A percentile compares a stretch with the other conserved stretches of the same genome.
phyloP scores from a whole-genome alignment of 2,888 invertebrate species.

The Sphinx pinastri region DNA sequence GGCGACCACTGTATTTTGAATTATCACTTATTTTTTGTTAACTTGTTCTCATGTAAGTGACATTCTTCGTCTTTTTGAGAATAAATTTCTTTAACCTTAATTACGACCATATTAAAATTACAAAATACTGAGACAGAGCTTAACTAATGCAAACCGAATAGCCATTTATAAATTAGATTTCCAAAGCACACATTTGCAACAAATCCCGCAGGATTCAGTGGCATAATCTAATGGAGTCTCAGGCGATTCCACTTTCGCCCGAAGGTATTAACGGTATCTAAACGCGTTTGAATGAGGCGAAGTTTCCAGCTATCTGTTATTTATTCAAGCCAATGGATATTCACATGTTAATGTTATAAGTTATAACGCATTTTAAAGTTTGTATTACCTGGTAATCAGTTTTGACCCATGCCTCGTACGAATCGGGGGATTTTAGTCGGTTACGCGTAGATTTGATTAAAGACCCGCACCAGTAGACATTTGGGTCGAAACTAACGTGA shows the following conservation, averaged over 20 bases:
- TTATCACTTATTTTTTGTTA: no score
- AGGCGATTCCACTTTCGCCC: background rate
- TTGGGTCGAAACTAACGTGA: no score
- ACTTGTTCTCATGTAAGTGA: no score
- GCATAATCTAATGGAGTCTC: background rate
- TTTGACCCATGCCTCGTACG: background rate
- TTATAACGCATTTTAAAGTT: background rate
- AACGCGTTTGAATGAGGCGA: background rate
- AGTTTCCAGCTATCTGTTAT: background rate
- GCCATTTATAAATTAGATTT: background rate
- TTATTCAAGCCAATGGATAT: background rate
- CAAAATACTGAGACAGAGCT: no score
- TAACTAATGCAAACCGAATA: background rate
- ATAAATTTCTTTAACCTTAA: no score
- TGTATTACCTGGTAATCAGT: background rate
- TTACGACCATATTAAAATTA: no score
- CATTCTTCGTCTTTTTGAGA: no score
- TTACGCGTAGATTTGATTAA: background rate
- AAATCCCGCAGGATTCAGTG: background rate
- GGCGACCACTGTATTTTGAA: no score
- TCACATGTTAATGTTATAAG: constrained; percentile 11
- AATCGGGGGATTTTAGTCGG: background rate
- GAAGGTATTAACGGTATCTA: background rate
- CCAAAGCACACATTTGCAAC: background rate
- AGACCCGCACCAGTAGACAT: no score